Conservation (phyloP, 2,113 vertebrate genomes). For the Regulus satrapa region DNA sequence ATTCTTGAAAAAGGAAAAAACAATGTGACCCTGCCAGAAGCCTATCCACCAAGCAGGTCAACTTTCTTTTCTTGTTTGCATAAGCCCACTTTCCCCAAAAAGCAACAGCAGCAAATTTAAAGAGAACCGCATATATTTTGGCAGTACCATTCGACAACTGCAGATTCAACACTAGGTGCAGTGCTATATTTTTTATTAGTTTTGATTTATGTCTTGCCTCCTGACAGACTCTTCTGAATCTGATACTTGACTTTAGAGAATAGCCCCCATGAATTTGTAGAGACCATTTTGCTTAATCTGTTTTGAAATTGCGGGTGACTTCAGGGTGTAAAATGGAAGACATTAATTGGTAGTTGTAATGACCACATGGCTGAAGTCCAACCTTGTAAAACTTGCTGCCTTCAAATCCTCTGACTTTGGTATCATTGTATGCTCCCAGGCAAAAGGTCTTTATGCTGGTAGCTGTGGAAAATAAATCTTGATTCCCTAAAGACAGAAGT, state of each 20-base stretch:
- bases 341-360: background rate
- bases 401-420: conserved; percentile 33
- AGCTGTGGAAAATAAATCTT: conserved; percentile 61
- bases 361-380: background rate
- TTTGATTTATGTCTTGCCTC: background rate
- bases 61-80: background rate
- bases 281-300: background rate
- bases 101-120: background rate
- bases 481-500: conserved; percentile 24
- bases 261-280: background rate
- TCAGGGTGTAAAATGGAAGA: background rate
- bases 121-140: background rate
- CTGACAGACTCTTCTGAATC: background rate
- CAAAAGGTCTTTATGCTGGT: conserved; percentile 22
- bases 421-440: conserved; percentile 1
- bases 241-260: background rate
- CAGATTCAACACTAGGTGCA: background rate
- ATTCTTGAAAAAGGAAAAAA: background rate
- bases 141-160: background rate
- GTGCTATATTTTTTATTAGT: background rate
- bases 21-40: background rate
- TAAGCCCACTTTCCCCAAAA: background rate
- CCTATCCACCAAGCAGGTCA: background rate
- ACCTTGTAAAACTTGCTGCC: conserved; percentile 1
- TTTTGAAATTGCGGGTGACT: background rate